Conservation (phyloP, 2,888 invertebrate species). For the Zhuqinia jingwanae region DNA sequence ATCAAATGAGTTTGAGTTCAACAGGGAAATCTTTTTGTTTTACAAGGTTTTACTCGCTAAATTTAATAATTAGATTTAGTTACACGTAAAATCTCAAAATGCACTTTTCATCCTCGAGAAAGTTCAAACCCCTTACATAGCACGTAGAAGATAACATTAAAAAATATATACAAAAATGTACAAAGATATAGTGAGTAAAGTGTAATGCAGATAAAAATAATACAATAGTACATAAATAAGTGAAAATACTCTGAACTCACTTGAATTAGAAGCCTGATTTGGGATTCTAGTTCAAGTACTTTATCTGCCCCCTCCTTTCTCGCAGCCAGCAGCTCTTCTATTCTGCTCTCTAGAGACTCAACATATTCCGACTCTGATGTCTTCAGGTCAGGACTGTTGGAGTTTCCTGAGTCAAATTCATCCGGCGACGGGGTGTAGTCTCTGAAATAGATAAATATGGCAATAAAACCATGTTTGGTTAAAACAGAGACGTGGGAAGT, state of each 20-base stretch:
- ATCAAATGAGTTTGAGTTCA: too few species aligned
- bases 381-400: conserved; percentile 78
- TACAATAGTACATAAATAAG: not conserved
- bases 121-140: not conserved
- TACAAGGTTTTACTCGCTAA: too few species aligned
- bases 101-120: not conserved
- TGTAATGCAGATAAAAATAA: too few species aligned
- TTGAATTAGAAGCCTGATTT: conserved; percentile 76
- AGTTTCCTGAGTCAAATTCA: conserved; percentile 77
- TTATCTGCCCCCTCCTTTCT: conserved; percentile 77
- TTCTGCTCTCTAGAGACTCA: conserved; percentile 75
- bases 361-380: conserved; percentile 78
- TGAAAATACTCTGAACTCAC: conserved; percentile 53
- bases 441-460: conserved; percentile 60
- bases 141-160: not conserved
- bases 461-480: conserved; percentile 1
- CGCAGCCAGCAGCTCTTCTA: conserved; percentile 76
- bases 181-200: too few species aligned
- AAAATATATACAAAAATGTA: too few species aligned
- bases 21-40: too few species aligned
- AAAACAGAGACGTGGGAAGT: not conserved
- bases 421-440: conserved; percentile 78
- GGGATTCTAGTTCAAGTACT: conserved; percentile 76
- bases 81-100: not conserved
- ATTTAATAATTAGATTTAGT: too few species aligned